Evolutionary conservation across 1,140 invertebrate species (phyloP).

Genomic region (Paramacrobiotus metropolitanus): DNA sequence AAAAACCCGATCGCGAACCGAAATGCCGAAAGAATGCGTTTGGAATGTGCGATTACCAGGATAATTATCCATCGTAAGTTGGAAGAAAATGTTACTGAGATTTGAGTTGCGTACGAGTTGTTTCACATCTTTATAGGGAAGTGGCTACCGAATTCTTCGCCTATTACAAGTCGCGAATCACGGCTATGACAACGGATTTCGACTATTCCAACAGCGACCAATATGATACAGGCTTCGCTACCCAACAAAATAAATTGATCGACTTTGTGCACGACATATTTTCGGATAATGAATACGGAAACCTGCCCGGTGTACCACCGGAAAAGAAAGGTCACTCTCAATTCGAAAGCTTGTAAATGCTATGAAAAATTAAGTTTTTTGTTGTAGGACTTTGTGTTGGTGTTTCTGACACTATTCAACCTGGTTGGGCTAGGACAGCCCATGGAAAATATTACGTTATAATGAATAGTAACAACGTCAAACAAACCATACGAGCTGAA

Average conservation of each 20-base stretch:
- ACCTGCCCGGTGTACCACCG: not conserved
- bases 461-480: conserved; percentile 2
- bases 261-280: conserved; percentile 1
- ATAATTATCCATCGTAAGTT: conserved; percentile 3
- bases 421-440: not conserved
- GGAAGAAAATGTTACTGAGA: not conserved
- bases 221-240: not conserved
- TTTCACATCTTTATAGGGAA: not conserved
- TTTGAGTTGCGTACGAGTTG: too few relatives aligned
- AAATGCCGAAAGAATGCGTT: not conserved
- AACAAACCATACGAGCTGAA: not conserved
- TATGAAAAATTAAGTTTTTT: not conserved
- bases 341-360: not conserved
- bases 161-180: not conserved
- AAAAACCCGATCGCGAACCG: not conserved
- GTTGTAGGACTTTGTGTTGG: not conserved
- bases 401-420: not conserved
- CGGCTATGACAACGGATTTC: not conserved
- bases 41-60: not conserved
- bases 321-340: not conserved
- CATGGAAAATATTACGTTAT: not conserved
- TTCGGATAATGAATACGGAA: not conserved
- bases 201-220: conserved; percentile 4
- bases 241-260: conserved; percentile 1
- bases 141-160: not conserved